These are phyloP conservation scores for Diglossa cyanea DNA, from an alignment of 2,797 vertebrate species.

Conservation along the genomic window DNA sequence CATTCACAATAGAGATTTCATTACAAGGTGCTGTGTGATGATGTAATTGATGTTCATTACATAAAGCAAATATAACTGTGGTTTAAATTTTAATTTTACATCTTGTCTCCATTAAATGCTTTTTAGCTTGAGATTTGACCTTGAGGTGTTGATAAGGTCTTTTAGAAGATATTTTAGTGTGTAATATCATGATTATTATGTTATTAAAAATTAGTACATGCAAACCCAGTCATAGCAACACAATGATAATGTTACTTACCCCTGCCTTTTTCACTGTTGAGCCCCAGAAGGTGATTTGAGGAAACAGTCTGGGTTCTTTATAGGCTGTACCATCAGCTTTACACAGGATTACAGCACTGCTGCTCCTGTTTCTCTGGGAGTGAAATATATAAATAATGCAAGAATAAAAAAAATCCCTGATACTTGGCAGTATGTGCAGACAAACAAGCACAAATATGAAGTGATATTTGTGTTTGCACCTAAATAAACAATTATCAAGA, in stretches of 20 bases:
- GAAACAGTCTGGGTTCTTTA: neutral
- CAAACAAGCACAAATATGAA: neutral
- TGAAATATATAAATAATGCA: neutral
- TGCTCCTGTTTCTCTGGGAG: neutral
- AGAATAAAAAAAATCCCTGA: neutral
- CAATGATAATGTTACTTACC: neutral
- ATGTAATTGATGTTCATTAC: neutral
- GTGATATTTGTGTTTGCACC: neutral
- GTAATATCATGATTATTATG: neutral
- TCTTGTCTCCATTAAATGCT: neutral
- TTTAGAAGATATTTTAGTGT: neutral
- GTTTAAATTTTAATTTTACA: neutral
- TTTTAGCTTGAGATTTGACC: neutral
- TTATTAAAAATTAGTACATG: fast-evolving
- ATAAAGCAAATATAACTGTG: neutral
- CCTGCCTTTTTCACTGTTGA: neutral
- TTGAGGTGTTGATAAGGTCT: neutral
- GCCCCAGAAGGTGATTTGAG: neutral
- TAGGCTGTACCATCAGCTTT: neutral
- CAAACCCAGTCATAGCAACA: neutral
- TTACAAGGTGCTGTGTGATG: neutral
- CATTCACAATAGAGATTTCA: neutral
- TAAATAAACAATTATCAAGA: neutral
- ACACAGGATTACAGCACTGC: neutral
- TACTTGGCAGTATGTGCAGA: neutral